Evolutionary conservation across 2,888 invertebrate species (phyloP), one percentile per base, ranked within the genome.

Genomic region (Palloptera scutellata): DNA sequence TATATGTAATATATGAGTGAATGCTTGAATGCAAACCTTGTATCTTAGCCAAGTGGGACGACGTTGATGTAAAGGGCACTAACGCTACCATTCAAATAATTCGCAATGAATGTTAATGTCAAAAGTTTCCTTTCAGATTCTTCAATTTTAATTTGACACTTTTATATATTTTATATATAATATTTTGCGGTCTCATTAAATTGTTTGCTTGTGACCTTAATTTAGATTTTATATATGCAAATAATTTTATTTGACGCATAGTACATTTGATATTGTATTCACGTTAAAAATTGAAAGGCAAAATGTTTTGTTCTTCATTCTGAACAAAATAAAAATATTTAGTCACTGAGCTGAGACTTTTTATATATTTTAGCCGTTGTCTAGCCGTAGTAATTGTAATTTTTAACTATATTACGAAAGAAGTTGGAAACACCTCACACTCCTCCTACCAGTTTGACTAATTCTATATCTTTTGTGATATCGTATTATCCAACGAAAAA

Each of bases 61-160:
- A 61, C 19, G n/a, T n/a, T 15, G 15, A 15, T 13, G 15, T 13
- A 41, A 61, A 61, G 61, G 61, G 51, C 61, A 61, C 9, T 13
- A 30, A 9, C 30, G 4, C 17, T 17, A 12, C 1, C 42, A 2
- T 59, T 11, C 19, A 9, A 13, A 17, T 17, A 48, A 11, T 51
- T 41, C 8, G 40, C 15, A 17, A 51, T 59, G 19, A 15, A 42
- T 59, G 59, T 51, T 64, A 52, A 51, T 59, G 64, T 64, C 64
- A 59, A 40, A 64, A n/a, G n/a, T 30, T 12, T 45, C 10, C 45
- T 58, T 30, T 20, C 19, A 45, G 2, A 59, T 17, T 48, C 13
- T 41, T 52, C 41, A 41, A 12, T 20, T 48, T 61, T 64, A n/a
- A 48, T 64, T 57, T 55, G 19, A 17, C 13, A n/a, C 12, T 48